A percentile compares a stretch with the other conserved stretches of the same genome.
Conservation (phyloP, 2,113 vertebrate genomes). For the Drymodes brunneopygia region DNA sequence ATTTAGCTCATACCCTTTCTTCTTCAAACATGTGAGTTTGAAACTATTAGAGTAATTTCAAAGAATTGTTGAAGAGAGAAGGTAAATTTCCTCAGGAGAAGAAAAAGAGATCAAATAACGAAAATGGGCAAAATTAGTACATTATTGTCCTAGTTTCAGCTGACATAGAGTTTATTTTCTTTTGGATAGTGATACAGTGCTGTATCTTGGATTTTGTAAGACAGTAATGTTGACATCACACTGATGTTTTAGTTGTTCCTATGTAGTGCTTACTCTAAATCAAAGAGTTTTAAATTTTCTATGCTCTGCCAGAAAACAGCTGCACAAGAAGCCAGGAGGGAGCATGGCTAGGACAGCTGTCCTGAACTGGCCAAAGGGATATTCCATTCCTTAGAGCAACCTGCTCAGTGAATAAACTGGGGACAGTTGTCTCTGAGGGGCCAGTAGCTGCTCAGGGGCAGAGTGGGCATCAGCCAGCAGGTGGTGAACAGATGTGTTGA, state of each 20-base stretch:
- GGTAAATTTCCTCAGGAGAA: background rate
- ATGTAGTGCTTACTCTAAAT: background rate
- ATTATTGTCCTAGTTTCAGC: background rate
- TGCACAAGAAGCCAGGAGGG: background rate
- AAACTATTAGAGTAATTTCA: background rate
- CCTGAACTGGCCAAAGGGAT: background rate
- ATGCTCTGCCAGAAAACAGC: background rate
- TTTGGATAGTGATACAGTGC: fast-evolving
- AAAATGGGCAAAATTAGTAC: background rate
- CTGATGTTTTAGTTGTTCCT: background rate
- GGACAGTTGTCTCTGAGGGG: fast-evolving
- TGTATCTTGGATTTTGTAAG: background rate
- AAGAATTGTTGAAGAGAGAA: background rate
- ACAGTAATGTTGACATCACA: background rate
- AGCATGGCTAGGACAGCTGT: background rate
- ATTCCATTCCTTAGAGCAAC: background rate
- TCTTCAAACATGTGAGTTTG: background rate
- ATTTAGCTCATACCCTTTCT: background rate
- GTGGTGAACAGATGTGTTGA: background rate
- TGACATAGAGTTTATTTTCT: background rate
- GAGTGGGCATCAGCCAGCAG: background rate
- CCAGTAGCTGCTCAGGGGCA: fast-evolving
- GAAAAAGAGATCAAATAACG: background rate
- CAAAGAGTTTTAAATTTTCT: background rate
- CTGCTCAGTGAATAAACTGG: background rate